phyloP scores from a whole-genome alignment of 2,888 invertebrate genomes.

The Nipponacmea schrenckii region DNA sequence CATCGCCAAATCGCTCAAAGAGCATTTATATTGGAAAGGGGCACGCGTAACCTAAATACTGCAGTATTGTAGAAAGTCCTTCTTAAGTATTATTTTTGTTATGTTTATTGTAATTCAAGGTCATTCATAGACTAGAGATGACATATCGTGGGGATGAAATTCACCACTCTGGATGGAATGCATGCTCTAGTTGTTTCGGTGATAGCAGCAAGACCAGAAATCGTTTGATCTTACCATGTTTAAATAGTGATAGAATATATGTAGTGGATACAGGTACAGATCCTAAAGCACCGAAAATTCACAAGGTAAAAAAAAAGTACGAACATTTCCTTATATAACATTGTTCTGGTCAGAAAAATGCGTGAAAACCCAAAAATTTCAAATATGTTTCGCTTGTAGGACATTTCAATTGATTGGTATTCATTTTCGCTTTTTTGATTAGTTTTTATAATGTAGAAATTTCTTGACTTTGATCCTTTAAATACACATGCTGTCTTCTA shows the following conservation, averaged over 20 bases:
- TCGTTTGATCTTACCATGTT: constrained; percentile 83
- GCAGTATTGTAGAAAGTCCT: neutral
- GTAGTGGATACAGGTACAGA: constrained; percentile 83
- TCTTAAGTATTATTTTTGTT: too few relatives aligned
- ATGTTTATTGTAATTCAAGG: constrained; percentile 71
- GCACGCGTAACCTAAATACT: neutral
- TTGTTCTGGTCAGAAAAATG: too few relatives aligned
- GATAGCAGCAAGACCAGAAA: constrained; percentile 74
- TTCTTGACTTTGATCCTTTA: too few relatives aligned
- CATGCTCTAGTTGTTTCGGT: constrained; percentile 90
- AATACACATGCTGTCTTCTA: too few relatives aligned
- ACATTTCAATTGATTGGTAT: too few relatives aligned
- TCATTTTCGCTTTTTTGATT: too few relatives aligned
- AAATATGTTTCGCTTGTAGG: too few relatives aligned
- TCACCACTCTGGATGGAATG: constrained; percentile 97
- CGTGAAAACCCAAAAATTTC: too few relatives aligned
- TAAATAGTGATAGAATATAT: constrained; percentile 86
- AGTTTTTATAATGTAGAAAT: too few relatives aligned
- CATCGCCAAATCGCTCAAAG: neutral
- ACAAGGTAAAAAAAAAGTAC: too few relatives aligned
- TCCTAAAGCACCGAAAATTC: constrained; percentile 75
- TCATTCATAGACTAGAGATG: constrained; percentile 86
- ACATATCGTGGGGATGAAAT: constrained; percentile 85
- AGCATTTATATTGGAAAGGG: too few relatives aligned
- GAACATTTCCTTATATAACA: too few relatives aligned